Base-by-base conservation (phyloP, 2,797 vertebrate genomes). In the Crypturellus tataupa region DNA sequence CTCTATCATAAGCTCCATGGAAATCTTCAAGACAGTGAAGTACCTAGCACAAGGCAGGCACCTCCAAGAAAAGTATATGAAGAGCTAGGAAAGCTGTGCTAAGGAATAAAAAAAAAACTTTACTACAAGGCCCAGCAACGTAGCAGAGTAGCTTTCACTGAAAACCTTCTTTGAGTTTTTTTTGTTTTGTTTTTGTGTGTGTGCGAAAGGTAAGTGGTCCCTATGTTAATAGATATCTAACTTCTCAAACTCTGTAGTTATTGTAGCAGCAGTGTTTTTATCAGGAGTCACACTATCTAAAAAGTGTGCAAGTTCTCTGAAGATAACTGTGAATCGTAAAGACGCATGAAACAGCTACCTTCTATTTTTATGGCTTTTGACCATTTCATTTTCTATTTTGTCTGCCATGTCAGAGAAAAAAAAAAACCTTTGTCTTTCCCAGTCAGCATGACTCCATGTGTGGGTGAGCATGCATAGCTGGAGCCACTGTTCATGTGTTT, bases 351-450 rank as follows among this genome's bases (percentile, higher is more conserved):
- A 24, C 7, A 6, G 29, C 23, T 87, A 27, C 2, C 0, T 82
- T 73, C 77, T 60, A 60, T 51, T 80, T 87, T 58, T 77, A 70
- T 44, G 40, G 40, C 80, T 76, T 80, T 78, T 68, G 81, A 40
- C 40, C 40, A 42, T 42, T 42, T 42, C 40, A 42, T 42, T 42
- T 42, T 42, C 40, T 42, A 85, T 96, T 93, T 80, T 89, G 69
- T 24, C 86, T 89, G 78, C 58, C 81, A 65, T 94, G 91, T 82
- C 78, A 92, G 75, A 56, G 85, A 88, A 93, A 60, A 88, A 49
- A 49, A 49, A 49, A 49, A 47, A 42, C 69, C 80, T 92, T 85
- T 89, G 81, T 78, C 93, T 83, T 93, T 92, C 92, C 77, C 87
- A 89, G 88, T 16, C 90, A 85, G 81, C 81, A 33, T 75, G 94